Evolutionary conservation across 1,140 invertebrate species (phyloP).

Genomic region (Neomicropteryx cornuta): DNA sequence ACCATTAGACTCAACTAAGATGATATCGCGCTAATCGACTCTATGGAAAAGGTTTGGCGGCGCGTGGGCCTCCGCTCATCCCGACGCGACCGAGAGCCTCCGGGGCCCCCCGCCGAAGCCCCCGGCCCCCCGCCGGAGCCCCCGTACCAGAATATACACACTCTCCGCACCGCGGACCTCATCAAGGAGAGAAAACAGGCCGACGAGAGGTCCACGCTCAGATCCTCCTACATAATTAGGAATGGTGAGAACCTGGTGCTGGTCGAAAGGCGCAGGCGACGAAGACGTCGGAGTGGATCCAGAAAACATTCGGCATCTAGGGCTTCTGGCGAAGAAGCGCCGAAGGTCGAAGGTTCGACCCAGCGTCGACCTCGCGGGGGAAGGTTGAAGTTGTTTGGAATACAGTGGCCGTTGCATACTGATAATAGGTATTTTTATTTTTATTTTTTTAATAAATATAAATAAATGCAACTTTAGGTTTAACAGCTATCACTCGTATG

Average conservation of each 20-base stretch:
- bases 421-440: no score
- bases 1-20: no score
- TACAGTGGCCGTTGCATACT: conserved; percentile 40
- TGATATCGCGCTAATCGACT: no score
- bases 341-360: conserved; percentile 27
- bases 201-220: conserved; percentile 34
- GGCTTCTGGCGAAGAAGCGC: conserved; percentile 30
- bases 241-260: conserved; percentile 40
- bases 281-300: conserved; percentile 32
- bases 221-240: conserved; percentile 36
- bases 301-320: conserved; percentile 30
- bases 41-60: conserved; percentile 43
- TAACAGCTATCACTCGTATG: no score
- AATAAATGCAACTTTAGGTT: no score
- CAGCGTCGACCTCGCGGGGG: conserved; percentile 34
- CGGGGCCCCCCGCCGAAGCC: conserved; percentile 30
- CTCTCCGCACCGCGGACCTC: conserved; percentile 34
- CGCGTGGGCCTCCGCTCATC: conserved; percentile 41
- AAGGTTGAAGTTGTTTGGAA: conserved; percentile 36
- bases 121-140: conserved; percentile 26
- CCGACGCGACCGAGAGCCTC: conserved; percentile 40
- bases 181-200: conserved; percentile 27
- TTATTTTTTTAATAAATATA: no score
- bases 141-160: conserved; percentile 36
- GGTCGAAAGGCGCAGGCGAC: conserved; percentile 32